Base-by-base conservation (phyloP, 2,113 vertebrate genomes). In the Mormyrus lacerda region DNA sequence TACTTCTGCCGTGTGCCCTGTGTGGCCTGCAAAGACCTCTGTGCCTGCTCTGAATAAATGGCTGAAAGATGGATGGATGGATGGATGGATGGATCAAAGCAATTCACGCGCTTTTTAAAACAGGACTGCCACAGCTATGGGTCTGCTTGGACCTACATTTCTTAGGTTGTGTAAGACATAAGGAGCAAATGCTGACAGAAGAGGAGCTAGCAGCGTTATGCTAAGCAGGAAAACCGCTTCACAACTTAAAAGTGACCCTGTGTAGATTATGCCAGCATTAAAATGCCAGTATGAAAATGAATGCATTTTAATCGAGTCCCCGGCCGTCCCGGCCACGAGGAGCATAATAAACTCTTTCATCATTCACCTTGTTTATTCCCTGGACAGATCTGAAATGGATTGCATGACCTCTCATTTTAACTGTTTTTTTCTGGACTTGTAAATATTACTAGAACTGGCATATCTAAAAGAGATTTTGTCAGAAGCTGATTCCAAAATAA, bases 231-330 rank as follows among this genome's bases (percentile, higher is more conserved):
- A 39, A 17, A 79, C 35, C 39, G 35, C 35, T 42, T 79, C 65
- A 35, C 65, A 73, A 35, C 73, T 39, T 35, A 79, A 39, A 79
- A 39, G 73, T 79, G 73, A 79, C 35, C 31, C 73, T 42, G 15
- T 79, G 73, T 42, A 35, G 73, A 79, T 79, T 79, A 35, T 39
- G 15, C n/a, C 35, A 19, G 35, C 35, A 79, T 79, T 79, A 79
- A 42, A 79, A 79, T 79, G 35, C 73, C 31, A 79, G 73, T 42
- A 79, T 42, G 35, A 79, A 79, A 79, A 79, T 42, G 17, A 79
- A 79, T 79, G 73, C 35, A 79, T 79, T 79, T 79, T 79, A 79
- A 79, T 79, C 31, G 42, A 79, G 73, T 79, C 35, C 73, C 73
- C 17, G 17, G 73, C 73, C 42, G 35, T 79, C 15, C 73, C 13